Base-by-base conservation (phyloP, 2,113 vertebrate genomes). In the Embiotoca jacksoni region DNA sequence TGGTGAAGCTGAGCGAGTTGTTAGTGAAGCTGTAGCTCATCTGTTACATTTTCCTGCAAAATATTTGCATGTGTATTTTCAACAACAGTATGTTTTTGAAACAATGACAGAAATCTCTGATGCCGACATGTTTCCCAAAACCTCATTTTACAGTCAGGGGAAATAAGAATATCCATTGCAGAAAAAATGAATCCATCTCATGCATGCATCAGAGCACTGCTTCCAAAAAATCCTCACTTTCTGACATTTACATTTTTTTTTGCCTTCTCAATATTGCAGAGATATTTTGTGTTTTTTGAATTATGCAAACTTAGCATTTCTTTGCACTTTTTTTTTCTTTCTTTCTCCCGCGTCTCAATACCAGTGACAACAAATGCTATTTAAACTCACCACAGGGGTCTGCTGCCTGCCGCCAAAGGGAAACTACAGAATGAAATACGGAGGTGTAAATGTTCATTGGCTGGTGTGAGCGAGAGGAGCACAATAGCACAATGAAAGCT, bases 311-410 rank as follows among this genome's bases (percentile, higher is more conserved):
- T 46, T 56, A 58, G 71, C 71, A 75, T 65, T 71, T 44, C 75
- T 72, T 72, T 70, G 71, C 84, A 39, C 44, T 32, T 13, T 52
- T 11, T 33, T 53, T 58, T 35, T 49, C 15, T 9, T 50, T 2
- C 10, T 4, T 47, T 30, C 52, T 14, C 13, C 72, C 37, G 62
- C 64, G 85, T 72, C 58, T 77, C 75, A 70, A 72, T 11, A 49
- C 50, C 70, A 35, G 55, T 56, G 71, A 83, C 77, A 84, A 80
- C 71, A 82, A 81, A 82, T 80, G 78, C 59, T 85, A 89, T 90
- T 88, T 90, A 80, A 87, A 83, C 56, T 71, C 82, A 63, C 88
- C 75, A 33, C 71, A 50, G 88, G 90, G 78, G 46, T 78, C 61
- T 10, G 23, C 65, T 57, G 76, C 81, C 66, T 82, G 60, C 65